phyloP scores from a whole-genome alignment of 2,888 invertebrate species.

The Agrotis puta region DNA sequence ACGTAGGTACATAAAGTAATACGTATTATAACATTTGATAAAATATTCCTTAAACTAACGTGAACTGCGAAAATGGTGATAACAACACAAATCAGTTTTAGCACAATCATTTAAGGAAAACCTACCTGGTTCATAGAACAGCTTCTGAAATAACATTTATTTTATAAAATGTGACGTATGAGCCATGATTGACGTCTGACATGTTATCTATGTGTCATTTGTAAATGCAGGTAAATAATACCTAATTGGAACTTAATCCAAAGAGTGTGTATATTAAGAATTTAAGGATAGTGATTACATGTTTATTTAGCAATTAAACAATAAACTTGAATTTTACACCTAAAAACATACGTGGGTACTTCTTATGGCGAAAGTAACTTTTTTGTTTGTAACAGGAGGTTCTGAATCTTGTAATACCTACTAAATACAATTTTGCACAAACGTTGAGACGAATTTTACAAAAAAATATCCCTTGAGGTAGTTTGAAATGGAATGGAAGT shows the following conservation, averaged over 20 bases:
- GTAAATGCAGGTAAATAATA: conserved; percentile 34
- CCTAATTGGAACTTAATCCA: conserved; percentile 4
- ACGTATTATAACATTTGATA: not conserved
- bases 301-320: not conserved
- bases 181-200: conserved; percentile 45
- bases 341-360: no score
- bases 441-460: no score
- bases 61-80: conserved; percentile 5
- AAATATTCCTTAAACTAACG: conserved; percentile 27
- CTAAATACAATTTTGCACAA: no score
- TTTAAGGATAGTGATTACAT: conserved; percentile 1
- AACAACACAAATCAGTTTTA: not conserved
- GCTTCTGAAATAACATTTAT: not conserved
- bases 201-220: not conserved
- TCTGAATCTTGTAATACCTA: no score
- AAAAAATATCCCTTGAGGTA: no score
- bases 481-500: no score
- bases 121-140: not conserved
- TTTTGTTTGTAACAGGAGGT: no score
- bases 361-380: no score
- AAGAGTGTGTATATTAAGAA: conserved; percentile 33
- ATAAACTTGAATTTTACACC: no score
- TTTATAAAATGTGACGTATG: conserved; percentile 7
- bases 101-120: conserved; percentile 32
- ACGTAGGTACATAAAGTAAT: not conserved